phyloP scores from a whole-genome alignment of 2,797 vertebrate genomes.

The Halcyon smyrnensis region DNA sequence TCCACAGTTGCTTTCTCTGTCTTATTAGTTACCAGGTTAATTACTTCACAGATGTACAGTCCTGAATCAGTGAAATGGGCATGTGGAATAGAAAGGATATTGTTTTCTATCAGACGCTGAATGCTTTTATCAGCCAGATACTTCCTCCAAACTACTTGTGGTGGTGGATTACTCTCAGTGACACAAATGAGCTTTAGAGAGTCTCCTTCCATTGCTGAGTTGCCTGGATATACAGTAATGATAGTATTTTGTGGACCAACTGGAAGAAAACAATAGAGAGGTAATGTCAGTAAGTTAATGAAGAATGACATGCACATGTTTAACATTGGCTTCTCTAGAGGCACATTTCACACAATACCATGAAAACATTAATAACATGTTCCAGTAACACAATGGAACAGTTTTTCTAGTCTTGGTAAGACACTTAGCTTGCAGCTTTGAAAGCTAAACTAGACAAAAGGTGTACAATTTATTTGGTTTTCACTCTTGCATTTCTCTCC shows the following conservation, averaged over 20 bases:
- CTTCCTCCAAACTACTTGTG: conserved; percentile 59
- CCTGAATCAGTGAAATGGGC: conserved; percentile 47
- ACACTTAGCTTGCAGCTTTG: background rate
- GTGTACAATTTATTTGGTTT: background rate
- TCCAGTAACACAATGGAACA: background rate
- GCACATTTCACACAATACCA: background rate
- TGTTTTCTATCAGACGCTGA: background rate
- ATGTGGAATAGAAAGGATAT: conserved; percentile 18
- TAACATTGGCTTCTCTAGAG: background rate
- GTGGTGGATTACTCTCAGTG: conserved; percentile 55
- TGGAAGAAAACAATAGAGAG: conserved; percentile 22
- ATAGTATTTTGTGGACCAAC: conserved; percentile 61
- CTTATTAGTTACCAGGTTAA: conserved; percentile 49
- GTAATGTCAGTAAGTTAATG: background rate
- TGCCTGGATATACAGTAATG: conserved; percentile 24
- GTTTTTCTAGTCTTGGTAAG: background rate
- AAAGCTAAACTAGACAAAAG: background rate
- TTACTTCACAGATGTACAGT: conserved; percentile 61
- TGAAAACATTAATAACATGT: background rate
- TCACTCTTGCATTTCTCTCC: background rate
- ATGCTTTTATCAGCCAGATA: background rate
- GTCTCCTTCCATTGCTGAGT: background rate
- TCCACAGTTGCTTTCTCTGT: conserved; percentile 6
- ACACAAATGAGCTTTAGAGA: conserved; percentile 47
- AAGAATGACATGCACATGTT: background rate